Conservation (phyloP, 2,888 invertebrate genomes). For the Cephus spinipes region DNA sequence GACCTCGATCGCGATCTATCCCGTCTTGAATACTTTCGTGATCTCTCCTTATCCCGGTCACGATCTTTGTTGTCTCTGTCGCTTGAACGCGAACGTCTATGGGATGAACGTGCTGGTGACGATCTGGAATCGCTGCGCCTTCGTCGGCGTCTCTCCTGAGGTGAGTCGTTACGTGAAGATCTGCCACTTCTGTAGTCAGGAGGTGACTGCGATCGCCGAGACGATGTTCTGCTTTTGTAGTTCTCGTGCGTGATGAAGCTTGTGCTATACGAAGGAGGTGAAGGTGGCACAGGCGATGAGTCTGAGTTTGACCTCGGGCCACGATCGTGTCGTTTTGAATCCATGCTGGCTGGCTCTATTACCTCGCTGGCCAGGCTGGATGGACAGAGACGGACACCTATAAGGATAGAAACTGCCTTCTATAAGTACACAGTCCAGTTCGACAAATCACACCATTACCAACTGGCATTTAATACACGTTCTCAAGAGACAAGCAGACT, state of each 20-base stretch:
- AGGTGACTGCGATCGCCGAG: slow-evolving; percentile 20
- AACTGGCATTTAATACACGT: slow-evolving; percentile 38
- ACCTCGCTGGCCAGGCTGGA: slow-evolving; percentile 69
- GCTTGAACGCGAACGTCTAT: slow-evolving; percentile 45
- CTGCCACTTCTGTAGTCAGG: slow-evolving; percentile 26
- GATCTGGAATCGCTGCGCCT: slow-evolving; percentile 54
- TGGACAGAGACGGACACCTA: slow-evolving; percentile 75
- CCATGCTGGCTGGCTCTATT: slow-evolving; percentile 71
- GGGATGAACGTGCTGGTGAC: slow-evolving; percentile 42
- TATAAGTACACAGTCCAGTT: slow-evolving; percentile 67
- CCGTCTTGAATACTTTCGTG: slow-evolving; percentile 21
- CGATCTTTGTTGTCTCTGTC: slow-evolving; percentile 24
- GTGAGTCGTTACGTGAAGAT: slow-evolving; percentile 48
- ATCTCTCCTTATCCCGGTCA: slow-evolving; percentile 27
- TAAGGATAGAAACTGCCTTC: slow-evolving; percentile 78
- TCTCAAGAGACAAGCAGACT: slow-evolving; percentile 43
- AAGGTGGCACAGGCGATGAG: slow-evolving; percentile 55
- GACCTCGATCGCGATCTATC: slow-evolving; percentile 35
- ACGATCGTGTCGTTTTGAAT: slow-evolving; percentile 70
- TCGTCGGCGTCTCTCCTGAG: slow-evolving; percentile 55
- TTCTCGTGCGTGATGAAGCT: slow-evolving; percentile 50
- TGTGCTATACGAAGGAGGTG: slow-evolving; percentile 56
- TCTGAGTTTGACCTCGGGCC: slow-evolving; percentile 58
- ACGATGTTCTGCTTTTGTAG: slow-evolving; percentile 48
- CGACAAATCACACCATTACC: slow-evolving; percentile 49